Evolutionary conservation across 2,797 vertebrate genomes (phyloP).

Genomic region (Labeo calbasu): DNA sequence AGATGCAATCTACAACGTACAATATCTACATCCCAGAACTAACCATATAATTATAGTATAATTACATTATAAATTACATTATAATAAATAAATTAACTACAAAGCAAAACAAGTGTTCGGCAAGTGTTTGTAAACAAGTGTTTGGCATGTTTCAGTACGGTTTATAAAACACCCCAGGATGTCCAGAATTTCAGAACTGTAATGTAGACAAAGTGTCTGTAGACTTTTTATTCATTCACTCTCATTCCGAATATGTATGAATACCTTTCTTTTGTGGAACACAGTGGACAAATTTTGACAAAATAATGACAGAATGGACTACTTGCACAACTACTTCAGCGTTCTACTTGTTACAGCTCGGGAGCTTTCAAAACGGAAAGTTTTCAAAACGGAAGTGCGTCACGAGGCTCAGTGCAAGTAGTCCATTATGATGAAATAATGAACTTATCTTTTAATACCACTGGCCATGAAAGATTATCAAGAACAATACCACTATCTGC

Average conservation of each 20-base stretch:
- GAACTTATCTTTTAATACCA: neutral
- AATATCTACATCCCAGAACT: neutral
- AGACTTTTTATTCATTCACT: no score
- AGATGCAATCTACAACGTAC: neutral
- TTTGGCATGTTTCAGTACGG: neutral
- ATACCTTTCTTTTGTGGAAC: neutral
- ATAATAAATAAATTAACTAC: neutral
- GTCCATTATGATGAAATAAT: neutral
- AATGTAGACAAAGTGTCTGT: neutral
- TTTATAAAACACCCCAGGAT: neutral
- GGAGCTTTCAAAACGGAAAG: no score
- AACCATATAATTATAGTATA: neutral
- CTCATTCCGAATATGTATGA: neutral
- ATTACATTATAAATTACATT: no score
- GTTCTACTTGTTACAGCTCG: no score
- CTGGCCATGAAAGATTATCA: neutral
- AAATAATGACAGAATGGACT: neutral
- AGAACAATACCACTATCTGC: conserved; percentile 87
- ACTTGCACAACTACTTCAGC: no score
- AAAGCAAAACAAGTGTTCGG: neutral
- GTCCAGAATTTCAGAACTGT: neutral
- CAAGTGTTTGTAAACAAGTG: neutral
- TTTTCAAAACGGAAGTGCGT: no score
- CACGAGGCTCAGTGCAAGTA: no score
- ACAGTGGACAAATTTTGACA: neutral